phyloP scores from a whole-genome alignment of 2,113 vertebrate species.

The Microcebus murinus region DNA sequence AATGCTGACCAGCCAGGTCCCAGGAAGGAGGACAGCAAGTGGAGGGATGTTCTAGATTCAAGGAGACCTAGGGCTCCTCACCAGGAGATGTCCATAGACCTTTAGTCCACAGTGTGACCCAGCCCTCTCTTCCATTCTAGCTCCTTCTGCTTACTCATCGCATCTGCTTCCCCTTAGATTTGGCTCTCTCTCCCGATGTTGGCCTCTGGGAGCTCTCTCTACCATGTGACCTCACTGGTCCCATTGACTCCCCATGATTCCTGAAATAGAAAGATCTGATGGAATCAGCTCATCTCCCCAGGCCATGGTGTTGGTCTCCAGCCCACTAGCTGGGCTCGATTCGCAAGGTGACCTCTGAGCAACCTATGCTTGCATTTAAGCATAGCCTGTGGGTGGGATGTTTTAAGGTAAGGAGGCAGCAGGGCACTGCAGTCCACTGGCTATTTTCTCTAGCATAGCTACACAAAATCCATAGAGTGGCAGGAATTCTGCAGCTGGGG shows the following conservation, averaged over 20 bases:
- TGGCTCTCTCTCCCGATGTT: not conserved
- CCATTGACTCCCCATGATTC: not conserved
- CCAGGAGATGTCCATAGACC: accelerated
- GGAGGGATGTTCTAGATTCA: not conserved
- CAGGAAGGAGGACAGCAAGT: too few species aligned
- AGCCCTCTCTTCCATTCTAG: not conserved
- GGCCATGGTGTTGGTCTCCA: accelerated
- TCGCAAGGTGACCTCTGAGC: not conserved
- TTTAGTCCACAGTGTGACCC: not conserved
- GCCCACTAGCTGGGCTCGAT: not conserved
- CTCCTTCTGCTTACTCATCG: not conserved
- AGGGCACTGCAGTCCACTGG: accelerated
- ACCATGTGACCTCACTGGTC: not conserved
- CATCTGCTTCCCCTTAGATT: not conserved
- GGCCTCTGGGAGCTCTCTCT: not conserved
- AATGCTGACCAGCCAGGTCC: not conserved
- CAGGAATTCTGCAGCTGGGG: not conserved
- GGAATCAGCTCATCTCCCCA: not conserved
- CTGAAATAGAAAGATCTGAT: not conserved
- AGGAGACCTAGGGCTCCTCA: not conserved
- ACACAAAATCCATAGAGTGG: accelerated
- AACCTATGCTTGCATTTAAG: not conserved
- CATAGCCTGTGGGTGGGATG: not conserved
- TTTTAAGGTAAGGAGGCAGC: not conserved
- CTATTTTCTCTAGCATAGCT: not conserved